Evolutionary conservation across 2,888 invertebrate genomes (phyloP).

Genomic region (Oscheius sp.): DNA sequence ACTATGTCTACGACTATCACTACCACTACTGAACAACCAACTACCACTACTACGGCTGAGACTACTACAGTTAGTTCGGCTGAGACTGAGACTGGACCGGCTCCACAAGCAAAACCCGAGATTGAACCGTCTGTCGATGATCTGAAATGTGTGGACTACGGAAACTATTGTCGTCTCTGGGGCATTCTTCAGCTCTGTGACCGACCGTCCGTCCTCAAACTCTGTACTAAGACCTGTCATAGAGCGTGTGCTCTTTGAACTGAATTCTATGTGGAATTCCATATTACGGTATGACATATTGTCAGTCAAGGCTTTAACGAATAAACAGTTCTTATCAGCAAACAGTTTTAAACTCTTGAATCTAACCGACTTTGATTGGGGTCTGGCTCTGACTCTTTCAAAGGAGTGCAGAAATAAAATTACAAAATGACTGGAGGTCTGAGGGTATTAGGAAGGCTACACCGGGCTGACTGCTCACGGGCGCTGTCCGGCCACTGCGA

Average conservation of each 20-base stretch:
- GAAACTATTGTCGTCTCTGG: constrained; percentile 70
- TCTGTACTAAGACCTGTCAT: constrained; percentile 57
- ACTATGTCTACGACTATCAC: constrained; percentile 34
- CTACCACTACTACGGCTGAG: neutral
- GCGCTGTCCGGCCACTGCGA: constrained; percentile 65
- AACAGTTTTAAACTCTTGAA: too few relatives aligned
- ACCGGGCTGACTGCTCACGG: constrained; percentile 49
- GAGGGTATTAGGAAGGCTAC: constrained; percentile 56
- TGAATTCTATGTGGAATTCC: neutral
- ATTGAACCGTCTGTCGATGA: constrained; percentile 23
- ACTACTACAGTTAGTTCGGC: too few relatives aligned
- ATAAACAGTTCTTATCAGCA: too few relatives aligned
- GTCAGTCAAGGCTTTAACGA: constrained; percentile 21
- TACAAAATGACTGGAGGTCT: constrained; percentile 53
- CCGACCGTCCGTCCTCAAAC: constrained; percentile 48
- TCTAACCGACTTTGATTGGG: too few relatives aligned
- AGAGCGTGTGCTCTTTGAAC: constrained; percentile 28
- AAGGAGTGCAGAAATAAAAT: constrained; percentile 5
- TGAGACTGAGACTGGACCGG: too few relatives aligned
- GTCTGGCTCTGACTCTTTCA: too few relatives aligned
- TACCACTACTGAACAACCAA: constrained; percentile 1
- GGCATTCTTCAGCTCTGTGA: constrained; percentile 64
- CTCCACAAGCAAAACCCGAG: constrained; percentile 1
- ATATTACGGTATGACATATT: constrained; percentile 31
- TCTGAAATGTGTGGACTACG: constrained; percentile 66